Evolutionary conservation across 2,797 vertebrate genomes (phyloP).

Genomic region (Pterois miles): DNA sequence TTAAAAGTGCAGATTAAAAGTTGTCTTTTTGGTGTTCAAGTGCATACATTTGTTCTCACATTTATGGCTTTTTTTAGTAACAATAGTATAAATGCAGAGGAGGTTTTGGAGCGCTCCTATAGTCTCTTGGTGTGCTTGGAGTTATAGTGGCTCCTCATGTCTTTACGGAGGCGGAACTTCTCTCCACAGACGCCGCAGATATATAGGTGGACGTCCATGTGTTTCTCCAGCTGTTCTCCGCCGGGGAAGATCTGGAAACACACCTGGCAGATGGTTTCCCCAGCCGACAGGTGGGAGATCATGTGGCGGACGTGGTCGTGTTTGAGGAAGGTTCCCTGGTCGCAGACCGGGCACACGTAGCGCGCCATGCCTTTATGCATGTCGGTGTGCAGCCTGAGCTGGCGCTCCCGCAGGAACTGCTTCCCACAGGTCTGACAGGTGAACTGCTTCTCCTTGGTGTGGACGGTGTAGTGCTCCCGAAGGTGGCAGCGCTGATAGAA

Average conservation of each 20-base stretch:
- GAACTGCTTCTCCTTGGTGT: slow-evolving; percentile 99
- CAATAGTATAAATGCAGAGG: slow-evolving; percentile 34
- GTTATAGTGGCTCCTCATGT: slow-evolving; percentile 99
- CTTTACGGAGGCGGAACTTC: slow-evolving; percentile 98
- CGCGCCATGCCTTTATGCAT: slow-evolving; percentile 99
- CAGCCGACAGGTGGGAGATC: slow-evolving; percentile 97
- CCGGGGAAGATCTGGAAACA: slow-evolving; percentile 98
- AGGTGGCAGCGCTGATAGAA: slow-evolving; percentile 99
- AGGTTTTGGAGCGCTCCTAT: slow-evolving; percentile 40
- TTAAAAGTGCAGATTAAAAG: slow-evolving; percentile 79
- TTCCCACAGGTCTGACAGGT: slow-evolving; percentile 98
- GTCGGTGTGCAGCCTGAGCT: slow-evolving; percentile 97
- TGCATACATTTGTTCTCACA: slow-evolving; percentile 82
- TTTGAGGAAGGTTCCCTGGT: slow-evolving; percentile 99
- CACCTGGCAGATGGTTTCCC: slow-evolving; percentile 99
- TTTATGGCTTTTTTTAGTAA: slow-evolving; percentile 75
- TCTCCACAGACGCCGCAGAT: slow-evolving; percentile 98
- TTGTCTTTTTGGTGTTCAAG: slow-evolving; percentile 80
- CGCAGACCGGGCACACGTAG: slow-evolving; percentile 97
- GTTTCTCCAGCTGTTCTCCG: slow-evolving; percentile 94
- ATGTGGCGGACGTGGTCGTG: slow-evolving; percentile 99
- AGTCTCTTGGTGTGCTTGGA: slow-evolving; percentile 91
- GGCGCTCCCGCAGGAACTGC: slow-evolving; percentile 96
- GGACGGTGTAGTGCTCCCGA: slow-evolving; percentile 98
- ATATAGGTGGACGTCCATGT: slow-evolving; percentile 99